A percentile compares a stretch with the other conserved stretches of the same genome.
Conservation (phyloP, 2,888 invertebrate genomes). For the Ochlodes sylvanus region DNA sequence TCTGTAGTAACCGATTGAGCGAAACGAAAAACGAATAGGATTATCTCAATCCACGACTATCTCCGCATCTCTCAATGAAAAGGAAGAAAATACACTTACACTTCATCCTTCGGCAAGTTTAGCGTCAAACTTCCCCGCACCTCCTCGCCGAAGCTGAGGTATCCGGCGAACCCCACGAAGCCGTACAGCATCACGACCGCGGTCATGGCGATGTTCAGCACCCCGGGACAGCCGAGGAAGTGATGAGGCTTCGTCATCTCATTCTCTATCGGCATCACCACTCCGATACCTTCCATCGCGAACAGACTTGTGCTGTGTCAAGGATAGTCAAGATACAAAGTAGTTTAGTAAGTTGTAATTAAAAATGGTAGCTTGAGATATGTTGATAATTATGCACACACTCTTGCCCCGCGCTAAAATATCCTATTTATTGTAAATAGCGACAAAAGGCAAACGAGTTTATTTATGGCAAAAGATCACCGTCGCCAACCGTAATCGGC, state of each 20-base stretch:
- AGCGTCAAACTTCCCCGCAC: conserved; percentile 92
- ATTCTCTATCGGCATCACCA: conserved; percentile 97
- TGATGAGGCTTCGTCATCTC: conserved; percentile 93
- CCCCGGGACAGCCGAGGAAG: conserved; percentile 93
- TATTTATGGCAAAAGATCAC: no score
- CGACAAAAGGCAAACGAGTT: no score
- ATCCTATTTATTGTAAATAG: no score
- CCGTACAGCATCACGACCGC: conserved; percentile 92
- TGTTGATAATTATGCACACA: no score
- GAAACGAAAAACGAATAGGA: no score
- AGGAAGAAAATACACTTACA: conserved; percentile 82
- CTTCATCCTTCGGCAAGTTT: conserved; percentile 89
- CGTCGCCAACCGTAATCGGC: no score
- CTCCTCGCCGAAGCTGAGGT: conserved; percentile 91
- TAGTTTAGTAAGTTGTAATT: no score
- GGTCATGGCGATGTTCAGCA: conserved; percentile 94
- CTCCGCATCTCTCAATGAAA: not conserved
- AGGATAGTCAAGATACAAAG: no score
- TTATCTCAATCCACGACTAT: no score
- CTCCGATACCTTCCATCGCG: conserved; percentile 98
- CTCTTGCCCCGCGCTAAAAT: no score
- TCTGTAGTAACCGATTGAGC: no score
- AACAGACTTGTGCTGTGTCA: conserved; percentile 94
- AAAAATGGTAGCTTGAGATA: no score
- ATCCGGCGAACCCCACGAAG: conserved; percentile 95